These are phyloP conservation scores for Drosophila atroscutellata DNA, from an alignment of 2,888 invertebrate genomes.

Conservation along the genomic window DNA sequence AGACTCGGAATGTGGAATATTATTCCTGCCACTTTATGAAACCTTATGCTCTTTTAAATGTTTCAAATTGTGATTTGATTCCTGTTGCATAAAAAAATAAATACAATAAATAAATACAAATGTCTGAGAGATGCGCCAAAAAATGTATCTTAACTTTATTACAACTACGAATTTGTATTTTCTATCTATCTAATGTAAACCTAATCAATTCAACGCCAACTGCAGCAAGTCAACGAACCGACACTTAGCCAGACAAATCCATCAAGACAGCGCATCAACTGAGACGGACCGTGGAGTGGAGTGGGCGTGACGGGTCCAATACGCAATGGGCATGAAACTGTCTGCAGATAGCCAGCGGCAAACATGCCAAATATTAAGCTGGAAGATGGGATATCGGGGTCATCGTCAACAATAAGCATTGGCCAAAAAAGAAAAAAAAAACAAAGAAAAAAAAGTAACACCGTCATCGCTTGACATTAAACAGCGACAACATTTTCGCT, in stretches of 20 bases:
- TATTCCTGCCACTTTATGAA: background rate
- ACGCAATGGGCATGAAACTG: slow-evolving; percentile 69
- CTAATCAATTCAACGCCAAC: slow-evolving; percentile 15
- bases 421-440: slow-evolving; percentile 2
- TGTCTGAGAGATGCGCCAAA: background rate
- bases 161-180: background rate
- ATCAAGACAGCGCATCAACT: slow-evolving; percentile 64
- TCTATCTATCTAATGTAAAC: background rate
- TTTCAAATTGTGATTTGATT: background rate
- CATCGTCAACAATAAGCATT: slow-evolving; percentile 41
- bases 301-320: slow-evolving; percentile 30
- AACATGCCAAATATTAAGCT: slow-evolving; percentile 49
- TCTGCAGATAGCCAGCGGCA: slow-evolving; percentile 59
- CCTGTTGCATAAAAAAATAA: background rate
- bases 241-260: slow-evolving; percentile 74
- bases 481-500: slow-evolving; percentile 80
- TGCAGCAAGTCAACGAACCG: slow-evolving; percentile 54
- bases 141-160: background rate
- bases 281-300: slow-evolving; percentile 20
- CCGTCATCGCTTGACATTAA: slow-evolving; percentile 75
- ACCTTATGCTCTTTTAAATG: background rate
- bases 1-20: background rate
- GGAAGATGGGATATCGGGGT: slow-evolving; percentile 35
- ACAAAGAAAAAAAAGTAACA: slow-evolving; percentile 25
- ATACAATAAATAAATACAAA: background rate